These are phyloP conservation scores for Coptotermes formosanus DNA, from an alignment of 1,140 invertebrate species.

Conservation along the genomic window DNA sequence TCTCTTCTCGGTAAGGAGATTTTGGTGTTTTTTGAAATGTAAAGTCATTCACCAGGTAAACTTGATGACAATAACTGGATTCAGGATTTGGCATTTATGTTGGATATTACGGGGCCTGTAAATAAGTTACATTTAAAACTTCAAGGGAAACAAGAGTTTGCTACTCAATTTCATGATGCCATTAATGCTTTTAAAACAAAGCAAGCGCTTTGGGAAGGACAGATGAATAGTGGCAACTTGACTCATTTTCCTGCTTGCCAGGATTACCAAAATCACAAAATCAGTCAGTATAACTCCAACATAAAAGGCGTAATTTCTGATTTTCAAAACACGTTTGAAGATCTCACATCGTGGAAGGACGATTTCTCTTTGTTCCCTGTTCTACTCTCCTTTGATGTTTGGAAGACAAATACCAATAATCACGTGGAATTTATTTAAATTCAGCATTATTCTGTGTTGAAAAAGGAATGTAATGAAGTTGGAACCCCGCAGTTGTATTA, in stretches of 20 bases:
- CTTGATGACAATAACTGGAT: slow-evolving; percentile 12
- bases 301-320: slow-evolving; percentile 19
- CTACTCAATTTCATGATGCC: not conserved
- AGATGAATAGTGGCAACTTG: slow-evolving; percentile 24
- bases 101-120: not conserved
- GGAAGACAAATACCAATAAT: slow-evolving; percentile 21
- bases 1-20: slow-evolving; percentile 14
- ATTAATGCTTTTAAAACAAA: slow-evolving; percentile 28
- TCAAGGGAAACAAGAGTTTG: slow-evolving; percentile 20
- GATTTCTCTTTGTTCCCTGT: not conserved
- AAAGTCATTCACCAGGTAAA: not conserved
- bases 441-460: too few species aligned
- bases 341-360: not conserved
- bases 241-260: not conserved
- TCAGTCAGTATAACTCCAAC: not conserved
- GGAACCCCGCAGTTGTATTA: not conserved
- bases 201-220: slow-evolving; percentile 19
- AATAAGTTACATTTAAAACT: slow-evolving; percentile 8
- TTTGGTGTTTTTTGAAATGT: not conserved
- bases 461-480: not conserved
- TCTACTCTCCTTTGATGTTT: slow-evolving; percentile 2
- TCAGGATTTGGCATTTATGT: slow-evolving; percentile 28
- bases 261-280: too few species aligned
- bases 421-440: not conserved
- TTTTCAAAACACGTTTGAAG: slow-evolving; percentile 9